Evolutionary conservation across 2,888 invertebrate genomes (phyloP).

Genomic region (Glomeris marginata): DNA sequence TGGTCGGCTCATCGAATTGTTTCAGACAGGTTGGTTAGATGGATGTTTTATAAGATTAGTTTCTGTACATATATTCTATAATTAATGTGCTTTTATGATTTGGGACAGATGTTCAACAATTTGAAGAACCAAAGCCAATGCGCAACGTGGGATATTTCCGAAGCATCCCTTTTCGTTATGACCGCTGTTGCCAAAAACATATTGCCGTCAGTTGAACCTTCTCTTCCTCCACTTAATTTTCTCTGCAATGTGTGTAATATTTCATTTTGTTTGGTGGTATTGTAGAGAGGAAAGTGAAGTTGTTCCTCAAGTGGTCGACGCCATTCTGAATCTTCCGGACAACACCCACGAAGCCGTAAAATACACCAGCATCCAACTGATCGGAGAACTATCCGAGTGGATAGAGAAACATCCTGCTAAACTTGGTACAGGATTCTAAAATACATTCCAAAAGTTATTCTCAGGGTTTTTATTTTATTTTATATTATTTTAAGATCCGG

Average conservation of each 20-base stretch:
- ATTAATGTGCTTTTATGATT: constrained; percentile 11
- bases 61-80: too few species aligned
- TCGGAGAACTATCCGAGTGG: constrained; percentile 92
- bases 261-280: not conserved
- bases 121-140: constrained; percentile 49
- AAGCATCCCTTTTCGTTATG: constrained; percentile 90
- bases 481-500: constrained; percentile 44
- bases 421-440: constrained; percentile 36
- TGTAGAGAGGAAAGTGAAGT: constrained; percentile 55
- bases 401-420: constrained; percentile 70
- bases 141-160: constrained; percentile 75
- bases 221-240: too few species aligned
- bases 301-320: constrained; percentile 84
- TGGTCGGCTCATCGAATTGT: constrained; percentile 81
- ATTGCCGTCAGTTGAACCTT: constrained; percentile 55
- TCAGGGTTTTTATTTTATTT: constrained; percentile 1
- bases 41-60: constrained; percentile 36
- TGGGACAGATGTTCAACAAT: constrained; percentile 35
- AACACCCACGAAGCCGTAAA: constrained; percentile 71
- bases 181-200: constrained; percentile 88
- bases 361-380: constrained; percentile 67
- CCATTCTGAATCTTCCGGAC: constrained; percentile 69
- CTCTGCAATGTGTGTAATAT: too few species aligned
- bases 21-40: constrained; percentile 91
- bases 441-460: not conserved